Base-by-base conservation (phyloP, 2,888 invertebrate species). In the Hoplodrina ambigua region DNA sequence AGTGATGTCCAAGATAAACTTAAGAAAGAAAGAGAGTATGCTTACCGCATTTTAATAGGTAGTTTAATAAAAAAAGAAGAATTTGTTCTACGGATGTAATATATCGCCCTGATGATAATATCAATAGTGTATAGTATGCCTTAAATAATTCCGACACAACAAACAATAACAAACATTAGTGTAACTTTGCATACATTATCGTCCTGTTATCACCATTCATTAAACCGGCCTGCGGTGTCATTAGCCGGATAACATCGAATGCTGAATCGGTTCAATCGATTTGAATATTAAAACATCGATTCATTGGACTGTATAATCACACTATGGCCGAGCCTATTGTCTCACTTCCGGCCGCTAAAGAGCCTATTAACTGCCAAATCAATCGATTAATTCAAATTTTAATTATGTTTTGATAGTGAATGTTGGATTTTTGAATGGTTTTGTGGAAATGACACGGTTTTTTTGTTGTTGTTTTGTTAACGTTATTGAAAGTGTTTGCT, bases 241-340 rank as follows among this genome's bases (percentile, higher is more conserved):
- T 90, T 90, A 90, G 86, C 87, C 85, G 82, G 77, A 85, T 88
- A 86, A 84, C 83, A 84, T 84, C 78, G 77, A 50, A 80, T 85
- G 85, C 77, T 83, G 78, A 83, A 83, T 86, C 86, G 74, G 69
- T 65, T 69, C 81, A 82, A 84, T 83, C 82, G 83, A 86, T 91
- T 90, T 89, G 89, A 90, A 91, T 92, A 89, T 90, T 88, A 86
- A 90, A 88, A 86, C 82, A 86, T 87, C 86, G 87, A 88, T 85
- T 86, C 86, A 89, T 78, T 82, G 87, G 83, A 77, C 87, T 90
- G 92, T 83, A 88, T 92, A 90, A 90, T 91, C 83, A 85, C 89
- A 82, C 82, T 80, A 85, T 82, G 82, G 84, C 77, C 76, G 57
- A 61, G 49, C 67, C 89, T 86, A 90, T 92, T 92, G 92, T 91